Percentiles rank a stretch among this genome's conserved stretches.
phyloP scores from a whole-genome alignment of 2,113 vertebrate genomes.

The Pedionomus torquatus region DNA sequence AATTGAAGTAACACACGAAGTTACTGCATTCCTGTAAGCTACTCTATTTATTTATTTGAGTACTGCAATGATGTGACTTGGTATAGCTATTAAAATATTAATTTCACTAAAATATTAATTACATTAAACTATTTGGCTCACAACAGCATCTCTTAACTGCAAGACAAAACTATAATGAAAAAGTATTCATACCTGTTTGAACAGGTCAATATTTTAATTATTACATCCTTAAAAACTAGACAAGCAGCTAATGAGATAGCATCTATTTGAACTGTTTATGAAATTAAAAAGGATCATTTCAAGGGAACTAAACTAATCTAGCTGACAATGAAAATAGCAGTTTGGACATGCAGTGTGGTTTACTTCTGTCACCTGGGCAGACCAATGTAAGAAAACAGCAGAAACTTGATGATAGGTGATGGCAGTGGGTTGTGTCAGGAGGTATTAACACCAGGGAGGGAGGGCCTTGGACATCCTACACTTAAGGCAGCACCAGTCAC shows the following conservation, averaged over 20 bases:
- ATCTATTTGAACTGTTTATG: background rate
- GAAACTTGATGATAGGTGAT: background rate
- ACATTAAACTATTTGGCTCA: background rate
- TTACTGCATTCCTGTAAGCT: background rate
- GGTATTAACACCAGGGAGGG: background rate
- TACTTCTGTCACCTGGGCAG: background rate
- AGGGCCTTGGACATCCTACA: rapidly evolving
- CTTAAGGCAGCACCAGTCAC: background rate
- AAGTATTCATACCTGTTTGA: background rate
- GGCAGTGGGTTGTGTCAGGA: background rate
- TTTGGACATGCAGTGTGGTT: background rate
- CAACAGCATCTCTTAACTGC: background rate
- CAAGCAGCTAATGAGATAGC: background rate
- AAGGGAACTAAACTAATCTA: background rate
- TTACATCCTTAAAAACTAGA: background rate
- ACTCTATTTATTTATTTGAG: background rate
- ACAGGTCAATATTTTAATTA: background rate
- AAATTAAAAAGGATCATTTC: background rate
- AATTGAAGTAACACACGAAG: background rate
- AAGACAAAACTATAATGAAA: conserved; percentile 17
- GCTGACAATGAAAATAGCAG: background rate
- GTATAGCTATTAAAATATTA: conserved; percentile 38
- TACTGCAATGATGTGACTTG: background rate
- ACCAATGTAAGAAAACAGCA: background rate
- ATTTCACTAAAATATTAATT: conserved; percentile 47